These are phyloP conservation scores for Platerodrilus igneus DNA, from an alignment of 2,888 invertebrate species.

Conservation along the genomic window DNA sequence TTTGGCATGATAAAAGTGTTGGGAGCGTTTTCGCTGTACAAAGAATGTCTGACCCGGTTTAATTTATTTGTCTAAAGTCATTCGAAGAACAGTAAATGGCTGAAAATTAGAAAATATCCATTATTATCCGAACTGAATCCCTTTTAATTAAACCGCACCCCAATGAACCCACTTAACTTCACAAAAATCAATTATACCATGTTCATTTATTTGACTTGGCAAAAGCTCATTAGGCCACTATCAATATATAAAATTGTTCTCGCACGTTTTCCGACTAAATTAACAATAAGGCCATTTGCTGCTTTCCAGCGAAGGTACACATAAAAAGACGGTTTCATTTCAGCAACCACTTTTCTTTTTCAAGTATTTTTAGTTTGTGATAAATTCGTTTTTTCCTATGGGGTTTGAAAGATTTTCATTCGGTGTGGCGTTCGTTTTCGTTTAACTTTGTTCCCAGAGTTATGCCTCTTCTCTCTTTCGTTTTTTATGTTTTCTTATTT, in stretches of 20 bases:
- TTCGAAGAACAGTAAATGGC: conserved; percentile 26
- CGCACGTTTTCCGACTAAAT: conserved; percentile 17
- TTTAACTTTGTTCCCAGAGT: conserved; percentile 24
- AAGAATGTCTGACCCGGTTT: too few relatives aligned
- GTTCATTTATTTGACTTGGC: conserved; percentile 19
- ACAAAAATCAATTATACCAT: conserved; percentile 26
- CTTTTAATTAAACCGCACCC: conserved; percentile 34
- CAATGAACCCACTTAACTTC: conserved; percentile 31
- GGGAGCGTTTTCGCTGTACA: too few relatives aligned
- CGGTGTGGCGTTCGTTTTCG: conserved; percentile 22
- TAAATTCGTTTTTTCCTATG: conserved; percentile 20
- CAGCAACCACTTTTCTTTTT: conserved; percentile 21
- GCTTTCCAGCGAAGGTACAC: conserved; percentile 4
- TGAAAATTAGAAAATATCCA: conserved; percentile 32
- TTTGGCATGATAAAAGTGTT: too few relatives aligned
- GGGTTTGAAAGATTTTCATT: conserved; percentile 18
- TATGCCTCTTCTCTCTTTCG: conserved; percentile 16
- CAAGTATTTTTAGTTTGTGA: conserved; percentile 22
- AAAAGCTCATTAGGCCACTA: conserved; percentile 23
- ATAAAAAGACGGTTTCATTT: conserved; percentile 21
- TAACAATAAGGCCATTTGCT: conserved; percentile 18
- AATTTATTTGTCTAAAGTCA: too few relatives aligned
- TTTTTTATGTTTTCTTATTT: too few relatives aligned
- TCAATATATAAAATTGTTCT: conserved; percentile 16
- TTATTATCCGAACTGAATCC: conserved; percentile 31